A percentile compares a stretch with the other conserved stretches of the same genome.
Evolutionary conservation across 2,797 vertebrate genomes (phyloP).

Genomic region (Chrysocyon brachyurus): DNA sequence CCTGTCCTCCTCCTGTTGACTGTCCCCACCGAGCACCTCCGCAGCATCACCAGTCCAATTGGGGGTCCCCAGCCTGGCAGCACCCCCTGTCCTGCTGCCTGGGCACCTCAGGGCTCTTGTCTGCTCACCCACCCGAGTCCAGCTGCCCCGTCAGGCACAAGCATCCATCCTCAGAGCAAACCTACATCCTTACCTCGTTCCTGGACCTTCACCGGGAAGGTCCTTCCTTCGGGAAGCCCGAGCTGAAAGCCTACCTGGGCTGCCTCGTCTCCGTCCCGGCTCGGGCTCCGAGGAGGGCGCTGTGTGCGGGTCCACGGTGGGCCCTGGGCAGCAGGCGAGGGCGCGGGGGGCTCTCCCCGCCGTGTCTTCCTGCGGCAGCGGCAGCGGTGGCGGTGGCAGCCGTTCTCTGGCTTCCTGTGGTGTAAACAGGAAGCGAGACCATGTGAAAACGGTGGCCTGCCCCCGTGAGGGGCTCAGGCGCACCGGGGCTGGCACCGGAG

Average conservation of each 20-base stretch:
- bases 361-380: constrained; percentile 86
- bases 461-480: background rate
- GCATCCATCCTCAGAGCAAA: background rate
- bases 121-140: background rate
- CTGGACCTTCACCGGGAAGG: background rate
- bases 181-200: accelerated
- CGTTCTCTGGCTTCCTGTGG: constrained; percentile 93
- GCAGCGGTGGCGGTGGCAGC: constrained; percentile 81
- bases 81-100: background rate
- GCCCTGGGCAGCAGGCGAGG: constrained; percentile 78
- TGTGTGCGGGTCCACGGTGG: background rate
- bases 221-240: background rate
- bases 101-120: accelerated
- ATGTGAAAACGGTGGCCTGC: constrained; percentile 84
- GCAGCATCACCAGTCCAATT: accelerated
- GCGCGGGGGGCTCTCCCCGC: constrained; percentile 80
- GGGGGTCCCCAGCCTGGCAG: no score
- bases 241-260: constrained; percentile 84
- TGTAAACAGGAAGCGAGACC: constrained; percentile 95
- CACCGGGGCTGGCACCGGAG: background rate
- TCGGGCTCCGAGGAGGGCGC: background rate
- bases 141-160: accelerated
- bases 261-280: constrained; percentile 71
- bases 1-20: background rate
- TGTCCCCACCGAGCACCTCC: background rate